A percentile compares a stretch with the other conserved stretches of the same genome.
phyloP scores from a whole-genome alignment of 2,888 invertebrate genomes.

The Lasioglossum villosulum region DNA sequence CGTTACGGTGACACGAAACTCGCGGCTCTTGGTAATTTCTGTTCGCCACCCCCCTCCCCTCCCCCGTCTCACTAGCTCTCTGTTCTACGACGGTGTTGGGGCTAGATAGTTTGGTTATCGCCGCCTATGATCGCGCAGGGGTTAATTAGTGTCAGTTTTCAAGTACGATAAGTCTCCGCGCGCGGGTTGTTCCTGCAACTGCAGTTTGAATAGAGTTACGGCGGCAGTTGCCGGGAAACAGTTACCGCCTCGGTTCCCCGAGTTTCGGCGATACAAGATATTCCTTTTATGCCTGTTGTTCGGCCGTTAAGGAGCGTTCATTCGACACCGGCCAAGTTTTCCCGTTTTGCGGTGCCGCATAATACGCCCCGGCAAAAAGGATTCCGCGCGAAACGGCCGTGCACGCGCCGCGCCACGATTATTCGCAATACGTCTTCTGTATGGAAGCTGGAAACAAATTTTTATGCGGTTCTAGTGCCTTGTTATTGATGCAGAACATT shows the following conservation, averaged over 20 bases:
- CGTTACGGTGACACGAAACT: constrained; percentile 46
- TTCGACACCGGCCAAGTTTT: constrained; percentile 39
- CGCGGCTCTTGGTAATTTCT: constrained; percentile 59
- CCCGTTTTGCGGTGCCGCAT: constrained; percentile 5
- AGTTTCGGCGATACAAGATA: constrained; percentile 63
- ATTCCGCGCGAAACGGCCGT: constrained; percentile 16
- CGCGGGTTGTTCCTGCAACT: constrained; percentile 64
- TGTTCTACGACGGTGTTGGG: neutral
- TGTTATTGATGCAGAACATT: neutral
- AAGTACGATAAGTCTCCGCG: constrained; percentile 72
- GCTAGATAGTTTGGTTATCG: constrained; percentile 63
- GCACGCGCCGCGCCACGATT: neutral
- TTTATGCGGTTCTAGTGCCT: no score
- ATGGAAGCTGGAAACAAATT: no score
- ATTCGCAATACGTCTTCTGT: neutral
- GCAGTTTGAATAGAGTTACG: constrained; percentile 72
- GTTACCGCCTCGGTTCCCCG: constrained; percentile 53
- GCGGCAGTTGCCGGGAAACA: constrained; percentile 65
- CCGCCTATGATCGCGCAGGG: constrained; percentile 55
- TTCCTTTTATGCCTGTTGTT: constrained; percentile 56
- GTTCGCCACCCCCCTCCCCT: constrained; percentile 31
- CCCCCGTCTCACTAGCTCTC: neutral
- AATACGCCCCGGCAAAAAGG: neutral
- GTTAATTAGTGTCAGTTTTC: constrained; percentile 74
- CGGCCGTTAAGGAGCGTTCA: constrained; percentile 33